phyloP scores from a whole-genome alignment of 2,797 vertebrate species.

The Typhlichthys eigenmanni region DNA sequence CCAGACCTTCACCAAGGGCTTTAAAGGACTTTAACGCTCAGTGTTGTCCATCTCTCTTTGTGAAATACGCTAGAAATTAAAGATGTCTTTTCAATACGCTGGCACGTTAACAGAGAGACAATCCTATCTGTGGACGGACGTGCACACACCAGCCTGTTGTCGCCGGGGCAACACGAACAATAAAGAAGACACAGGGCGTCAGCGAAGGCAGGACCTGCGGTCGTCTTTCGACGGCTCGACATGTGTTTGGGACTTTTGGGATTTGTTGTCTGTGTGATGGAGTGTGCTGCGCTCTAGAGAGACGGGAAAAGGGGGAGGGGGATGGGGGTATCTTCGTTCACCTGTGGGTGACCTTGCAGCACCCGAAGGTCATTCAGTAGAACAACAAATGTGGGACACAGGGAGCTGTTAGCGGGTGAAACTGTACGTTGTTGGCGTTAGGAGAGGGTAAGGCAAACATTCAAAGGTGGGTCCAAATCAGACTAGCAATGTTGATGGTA shows the following conservation, averaged over 20 bases:
- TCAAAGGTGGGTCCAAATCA: slow-evolving; percentile 37
- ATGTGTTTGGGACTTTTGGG: slow-evolving; percentile 51
- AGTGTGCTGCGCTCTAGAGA: slow-evolving; percentile 33
- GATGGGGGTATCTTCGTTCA: slow-evolving; percentile 45
- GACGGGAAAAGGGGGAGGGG: slow-evolving; percentile 17
- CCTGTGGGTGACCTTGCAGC: slow-evolving; percentile 39
- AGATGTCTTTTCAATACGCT: too few relatives aligned
- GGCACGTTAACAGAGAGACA: too few relatives aligned
- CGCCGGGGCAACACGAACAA: too few relatives aligned
- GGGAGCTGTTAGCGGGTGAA: neutral
- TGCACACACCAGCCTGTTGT: too few relatives aligned
- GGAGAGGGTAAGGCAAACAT: slow-evolving; percentile 22
- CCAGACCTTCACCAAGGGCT: too few relatives aligned
- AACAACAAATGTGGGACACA: slow-evolving; percentile 5
- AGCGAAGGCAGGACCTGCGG: slow-evolving; percentile 39
- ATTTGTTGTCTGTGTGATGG: slow-evolving; percentile 58
- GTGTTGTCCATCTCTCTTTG: too few relatives aligned
- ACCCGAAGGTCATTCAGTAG: slow-evolving; percentile 15
- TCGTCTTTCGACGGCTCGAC: slow-evolving; percentile 38
- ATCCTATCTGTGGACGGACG: too few relatives aligned
- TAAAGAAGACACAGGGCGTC: slow-evolving; percentile 44
- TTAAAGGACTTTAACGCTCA: too few relatives aligned
- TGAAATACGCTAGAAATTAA: too few relatives aligned
- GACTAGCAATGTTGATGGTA: slow-evolving; percentile 25
- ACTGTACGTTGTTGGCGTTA: too few relatives aligned